phyloP scores from a whole-genome alignment of 2,888 invertebrate genomes.

The Caprella mutica region DNA sequence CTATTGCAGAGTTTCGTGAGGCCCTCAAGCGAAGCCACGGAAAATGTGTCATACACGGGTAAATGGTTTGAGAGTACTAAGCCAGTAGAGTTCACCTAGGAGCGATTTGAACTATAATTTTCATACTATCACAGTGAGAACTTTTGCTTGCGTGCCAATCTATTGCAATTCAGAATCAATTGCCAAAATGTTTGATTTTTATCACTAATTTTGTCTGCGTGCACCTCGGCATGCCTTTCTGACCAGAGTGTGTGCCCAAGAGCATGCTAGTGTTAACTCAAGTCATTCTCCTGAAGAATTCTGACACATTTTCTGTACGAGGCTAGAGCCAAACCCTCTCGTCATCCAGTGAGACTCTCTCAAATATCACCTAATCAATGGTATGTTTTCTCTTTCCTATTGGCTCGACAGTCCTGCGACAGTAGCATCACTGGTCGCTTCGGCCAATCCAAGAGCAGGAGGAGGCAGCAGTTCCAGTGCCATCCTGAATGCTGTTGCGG shows the following conservation, averaged over 20 bases:
- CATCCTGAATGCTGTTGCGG: conserved; percentile 1
- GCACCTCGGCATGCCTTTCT: conserved; percentile 27
- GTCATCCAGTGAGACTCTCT: background rate
- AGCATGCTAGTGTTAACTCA: conserved; percentile 15
- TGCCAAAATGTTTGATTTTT: conserved; percentile 6
- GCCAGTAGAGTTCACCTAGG: no score
- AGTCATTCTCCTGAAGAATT: conserved; percentile 3
- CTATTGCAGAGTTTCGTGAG: no score
- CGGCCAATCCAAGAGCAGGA: conserved; percentile 27
- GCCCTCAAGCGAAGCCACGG: no score
- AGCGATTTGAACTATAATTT: background rate
- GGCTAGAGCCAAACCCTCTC: background rate
- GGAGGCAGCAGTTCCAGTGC: conserved; percentile 12
- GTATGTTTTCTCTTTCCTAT: background rate
- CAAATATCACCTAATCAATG: background rate
- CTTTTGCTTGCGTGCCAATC: conserved; percentile 34
- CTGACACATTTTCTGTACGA: conserved; percentile 35
- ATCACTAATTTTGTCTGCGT: conserved; percentile 28
- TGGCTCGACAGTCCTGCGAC: conserved; percentile 1
- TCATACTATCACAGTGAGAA: conserved; percentile 28
- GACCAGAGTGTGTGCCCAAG: conserved; percentile 14
- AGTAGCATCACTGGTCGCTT: conserved; percentile 30
- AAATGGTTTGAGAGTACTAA: no score
- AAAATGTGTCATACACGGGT: no score
- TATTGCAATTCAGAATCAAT: conserved; percentile 1